phyloP scores from a whole-genome alignment of 1,140 invertebrate genomes.

The Eupristina koningsbergeri region DNA sequence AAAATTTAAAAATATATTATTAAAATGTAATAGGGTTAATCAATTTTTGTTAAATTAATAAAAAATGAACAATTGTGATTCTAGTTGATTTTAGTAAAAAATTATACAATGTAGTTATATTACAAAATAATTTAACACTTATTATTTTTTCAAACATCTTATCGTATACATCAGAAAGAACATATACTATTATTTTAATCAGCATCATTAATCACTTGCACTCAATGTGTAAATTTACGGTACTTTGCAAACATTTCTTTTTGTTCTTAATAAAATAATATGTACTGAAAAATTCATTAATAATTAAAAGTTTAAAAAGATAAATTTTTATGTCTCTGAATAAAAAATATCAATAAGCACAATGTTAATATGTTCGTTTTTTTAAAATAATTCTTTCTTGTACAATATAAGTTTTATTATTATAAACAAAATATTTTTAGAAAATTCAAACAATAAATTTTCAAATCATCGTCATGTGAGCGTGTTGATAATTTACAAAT shows the following conservation, averaged over 20 bases:
- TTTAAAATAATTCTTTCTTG: not conserved
- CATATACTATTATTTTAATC: conserved; percentile 12
- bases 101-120: not conserved
- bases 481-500: conserved; percentile 32
- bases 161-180: not conserved
- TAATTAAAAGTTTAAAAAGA: too few species aligned
- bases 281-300: not conserved
- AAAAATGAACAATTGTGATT: too few species aligned
- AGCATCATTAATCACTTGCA: conserved; percentile 38
- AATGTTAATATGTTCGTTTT: not conserved
- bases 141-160: not conserved
- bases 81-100: too few species aligned
- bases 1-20: not conserved
- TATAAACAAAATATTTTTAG: not conserved
- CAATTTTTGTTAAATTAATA: too few species aligned
- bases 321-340: too few species aligned
- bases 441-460: conserved; percentile 6
- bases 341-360: not conserved
- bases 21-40: too few species aligned
- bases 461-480: conserved; percentile 4
- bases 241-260: too few species aligned
- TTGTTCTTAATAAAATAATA: not conserved
- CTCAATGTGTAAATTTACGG: conserved; percentile 25
- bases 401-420: not conserved
- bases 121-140: not conserved